These are phyloP conservation scores for Cynopterus sphinx DNA, from an alignment of 2,797 vertebrate species.

Conservation along the genomic window DNA sequence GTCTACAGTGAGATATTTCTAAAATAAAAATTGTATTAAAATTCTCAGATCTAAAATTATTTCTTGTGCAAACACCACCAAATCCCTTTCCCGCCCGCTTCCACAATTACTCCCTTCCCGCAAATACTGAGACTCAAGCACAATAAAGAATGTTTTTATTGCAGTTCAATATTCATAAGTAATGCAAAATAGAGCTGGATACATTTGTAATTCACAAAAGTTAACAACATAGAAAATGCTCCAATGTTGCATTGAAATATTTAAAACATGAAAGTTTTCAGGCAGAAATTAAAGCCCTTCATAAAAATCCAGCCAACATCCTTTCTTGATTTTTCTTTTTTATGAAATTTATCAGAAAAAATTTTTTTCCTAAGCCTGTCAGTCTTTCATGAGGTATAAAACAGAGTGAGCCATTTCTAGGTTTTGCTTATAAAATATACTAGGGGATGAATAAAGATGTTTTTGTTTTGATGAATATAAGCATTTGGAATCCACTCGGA, in stretches of 20 bases:
- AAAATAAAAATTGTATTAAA: conserved; percentile 25
- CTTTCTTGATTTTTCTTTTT: conserved; percentile 27
- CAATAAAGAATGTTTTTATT: conserved; percentile 73
- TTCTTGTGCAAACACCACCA: neutral
- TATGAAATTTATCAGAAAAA: conserved; percentile 55
- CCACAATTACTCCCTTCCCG: neutral
- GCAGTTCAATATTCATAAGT: conserved; percentile 44
- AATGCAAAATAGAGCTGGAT: conserved; percentile 43
- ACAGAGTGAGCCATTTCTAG: conserved; percentile 22
- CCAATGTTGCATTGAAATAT: conserved; percentile 21
- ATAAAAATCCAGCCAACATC: conserved; percentile 33
- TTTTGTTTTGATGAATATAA: neutral
- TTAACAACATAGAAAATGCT: conserved; percentile 37
- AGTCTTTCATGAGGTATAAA: conserved; percentile 45
- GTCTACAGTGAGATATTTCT: neutral
- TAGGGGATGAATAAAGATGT: neutral
- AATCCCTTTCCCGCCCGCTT: neutral
- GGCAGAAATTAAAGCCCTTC: conserved; percentile 38
- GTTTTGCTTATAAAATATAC: neutral
- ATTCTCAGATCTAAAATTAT: conserved; percentile 11
- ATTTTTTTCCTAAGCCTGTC: neutral
- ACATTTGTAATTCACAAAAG: conserved; percentile 51
- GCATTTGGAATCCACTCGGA: neutral
- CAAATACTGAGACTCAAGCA: conserved; percentile 37
- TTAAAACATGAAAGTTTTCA: conserved; percentile 56